Evolutionary conservation across 2,113 vertebrate genomes (phyloP).

Genomic region (Gallinago jamesoni): DNA sequence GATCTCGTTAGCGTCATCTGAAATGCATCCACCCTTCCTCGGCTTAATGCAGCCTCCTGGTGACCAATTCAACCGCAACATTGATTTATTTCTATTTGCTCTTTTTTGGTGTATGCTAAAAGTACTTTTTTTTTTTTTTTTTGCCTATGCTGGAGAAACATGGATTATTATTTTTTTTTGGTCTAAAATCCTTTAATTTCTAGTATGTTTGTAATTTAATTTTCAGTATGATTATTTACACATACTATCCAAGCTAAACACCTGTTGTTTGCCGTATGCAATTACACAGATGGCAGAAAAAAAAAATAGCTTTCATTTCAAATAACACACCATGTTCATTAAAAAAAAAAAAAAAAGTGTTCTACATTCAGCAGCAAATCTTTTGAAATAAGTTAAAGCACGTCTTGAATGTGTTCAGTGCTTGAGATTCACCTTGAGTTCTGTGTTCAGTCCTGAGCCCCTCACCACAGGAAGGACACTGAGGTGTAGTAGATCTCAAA

Average conservation of each 20-base stretch:
- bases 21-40: background rate
- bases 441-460: no score
- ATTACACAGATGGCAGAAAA: background rate
- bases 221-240: background rate
- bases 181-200: background rate
- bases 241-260: background rate
- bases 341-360: background rate
- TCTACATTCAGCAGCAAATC: background rate
- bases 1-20: background rate
- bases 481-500: background rate
- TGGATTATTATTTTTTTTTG: background rate
- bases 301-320: background rate
- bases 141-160: background rate
- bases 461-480: no score
- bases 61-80: background rate
- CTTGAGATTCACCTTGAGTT: no score
- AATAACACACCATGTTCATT: background rate
- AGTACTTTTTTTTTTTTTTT: background rate
- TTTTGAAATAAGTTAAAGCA: background rate
- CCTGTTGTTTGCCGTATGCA: background rate
- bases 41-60: conserved; percentile 8
- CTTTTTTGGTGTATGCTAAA: background rate
- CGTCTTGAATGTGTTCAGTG: no score
- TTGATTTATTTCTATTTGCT: background rate
- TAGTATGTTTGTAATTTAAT: background rate